Conservation (phyloP, 2,113 vertebrate species). For the Strigops habroptila region DNA sequence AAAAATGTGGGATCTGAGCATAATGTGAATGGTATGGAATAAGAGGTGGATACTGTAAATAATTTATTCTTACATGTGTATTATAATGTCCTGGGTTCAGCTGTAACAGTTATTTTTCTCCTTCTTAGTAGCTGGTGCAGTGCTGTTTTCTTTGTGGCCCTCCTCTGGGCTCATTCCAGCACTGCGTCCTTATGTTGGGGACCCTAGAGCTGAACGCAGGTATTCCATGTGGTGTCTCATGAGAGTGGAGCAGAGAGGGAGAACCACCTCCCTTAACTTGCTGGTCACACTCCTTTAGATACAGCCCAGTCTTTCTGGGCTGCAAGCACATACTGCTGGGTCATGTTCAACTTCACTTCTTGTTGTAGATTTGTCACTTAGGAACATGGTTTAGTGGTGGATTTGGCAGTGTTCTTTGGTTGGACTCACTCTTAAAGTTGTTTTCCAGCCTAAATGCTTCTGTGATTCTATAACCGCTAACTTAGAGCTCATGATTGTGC, state of each 20-base stretch:
- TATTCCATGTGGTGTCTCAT: not conserved
- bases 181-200: too few species aligned
- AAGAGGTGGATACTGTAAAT: not conserved
- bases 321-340: not conserved
- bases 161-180: too few species aligned
- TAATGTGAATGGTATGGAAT: not conserved
- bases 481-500: not conserved
- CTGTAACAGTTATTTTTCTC: not conserved
- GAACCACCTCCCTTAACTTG: not conserved
- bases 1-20: not conserved
- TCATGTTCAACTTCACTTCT: not conserved
- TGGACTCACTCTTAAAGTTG: not conserved
- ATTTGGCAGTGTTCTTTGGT: not conserved
- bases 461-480: not conserved
- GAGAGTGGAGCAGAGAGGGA: not conserved
- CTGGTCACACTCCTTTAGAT: not conserved
- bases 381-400: not conserved
- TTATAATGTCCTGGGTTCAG: not conserved
- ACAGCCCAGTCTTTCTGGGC: not conserved
- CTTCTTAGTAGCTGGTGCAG: not conserved
- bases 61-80: conserved; percentile 60
- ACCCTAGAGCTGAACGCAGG: too few species aligned
- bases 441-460: not conserved
- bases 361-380: not conserved
- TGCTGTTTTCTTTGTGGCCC: not conserved